Evolutionary conservation across 2,797 vertebrate species (phyloP).

Genomic region (Masticophis lateralis): DNA sequence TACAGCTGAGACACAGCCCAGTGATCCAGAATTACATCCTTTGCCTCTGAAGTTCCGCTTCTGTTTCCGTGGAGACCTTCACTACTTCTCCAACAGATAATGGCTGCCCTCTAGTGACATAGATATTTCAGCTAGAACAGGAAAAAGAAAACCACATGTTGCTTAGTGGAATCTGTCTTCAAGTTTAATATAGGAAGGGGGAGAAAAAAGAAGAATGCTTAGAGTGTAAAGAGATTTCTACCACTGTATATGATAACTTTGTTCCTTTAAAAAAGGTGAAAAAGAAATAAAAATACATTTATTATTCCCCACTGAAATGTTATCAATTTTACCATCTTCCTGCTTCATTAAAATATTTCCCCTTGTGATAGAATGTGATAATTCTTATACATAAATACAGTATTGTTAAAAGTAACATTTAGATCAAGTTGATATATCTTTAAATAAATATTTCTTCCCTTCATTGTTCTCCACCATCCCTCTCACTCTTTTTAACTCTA

Average conservation of each 20-base stretch:
- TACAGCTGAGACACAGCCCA: conserved; percentile 59
- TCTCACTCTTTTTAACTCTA: background rate
- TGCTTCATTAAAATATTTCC: background rate
- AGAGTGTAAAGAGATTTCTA: background rate
- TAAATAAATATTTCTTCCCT: background rate
- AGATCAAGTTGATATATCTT: background rate
- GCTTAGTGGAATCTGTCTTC: conserved; percentile 34
- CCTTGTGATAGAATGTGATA: conserved; percentile 16
- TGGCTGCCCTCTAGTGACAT: conserved; percentile 81
- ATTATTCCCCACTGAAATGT: background rate
- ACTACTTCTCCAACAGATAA: conserved; percentile 66
- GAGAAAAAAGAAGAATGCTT: background rate
- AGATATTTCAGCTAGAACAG: conserved; percentile 52
- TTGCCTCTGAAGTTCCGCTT: conserved; percentile 35
- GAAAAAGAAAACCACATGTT: conserved; percentile 28
- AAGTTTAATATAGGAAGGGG: conserved; percentile 4
- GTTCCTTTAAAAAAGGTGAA: conserved; percentile 5
- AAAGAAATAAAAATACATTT: background rate
- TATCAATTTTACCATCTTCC: conserved; percentile 10
- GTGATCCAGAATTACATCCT: conserved; percentile 63
- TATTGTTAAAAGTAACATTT: conserved; percentile 7
- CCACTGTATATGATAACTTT: background rate
- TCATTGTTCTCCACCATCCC: background rate
- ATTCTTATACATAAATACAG: conserved; percentile 17
- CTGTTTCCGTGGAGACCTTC: conserved; percentile 32